Base-by-base conservation (phyloP, 1,140 invertebrate genomes). In the Bombus fervidus region DNA sequence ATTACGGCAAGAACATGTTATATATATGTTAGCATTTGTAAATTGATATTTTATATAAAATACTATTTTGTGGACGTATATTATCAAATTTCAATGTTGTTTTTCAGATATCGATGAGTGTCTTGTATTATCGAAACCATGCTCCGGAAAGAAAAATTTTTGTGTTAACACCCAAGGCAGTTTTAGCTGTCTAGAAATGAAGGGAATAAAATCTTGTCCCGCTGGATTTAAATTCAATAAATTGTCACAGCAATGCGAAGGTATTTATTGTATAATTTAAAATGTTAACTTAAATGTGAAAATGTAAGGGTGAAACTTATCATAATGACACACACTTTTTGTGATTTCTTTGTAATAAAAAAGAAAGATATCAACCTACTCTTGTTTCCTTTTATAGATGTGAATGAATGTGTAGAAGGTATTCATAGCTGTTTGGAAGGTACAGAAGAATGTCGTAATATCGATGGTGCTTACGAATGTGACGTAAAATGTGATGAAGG, bases 91-190 rank as follows among this genome's bases (percentile, higher is more conserved):
- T 25, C 6, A 28, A 8, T 43, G 31, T 34, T 87, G 93, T 87
- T 39, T 53, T 91, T n/a, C 47, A 97, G 97, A 97, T 94, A 95
- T 97, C 37, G 97, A 98, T 89, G 97, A 98, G 94, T 98, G 97
- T 88, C 89, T 94, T 2, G 94, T 95, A 75, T 94, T 95, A 10
- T 93, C 93, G 34, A 95, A 97, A 87, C 96, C 97, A 85, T 98
- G 97, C 91, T 96, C 96, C 41, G 92, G 92, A 47, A 93, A 96
- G 4, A 96, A 95, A 1, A 96, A 97, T 89, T 95, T 96, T 78
- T 98, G 97, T 86, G 95, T 97, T 31, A 98, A 98, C 90, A 97
- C 96, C 0, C 95, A 96, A 68, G 97, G 97, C 3, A 96, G 95
- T 53, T 97, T 96, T 91, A 95, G 96, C 62, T 97, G 97, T 86